These are phyloP conservation scores for Zeuzera pyrina DNA, from an alignment of 2,888 invertebrate genomes.

Conservation along the genomic window DNA sequence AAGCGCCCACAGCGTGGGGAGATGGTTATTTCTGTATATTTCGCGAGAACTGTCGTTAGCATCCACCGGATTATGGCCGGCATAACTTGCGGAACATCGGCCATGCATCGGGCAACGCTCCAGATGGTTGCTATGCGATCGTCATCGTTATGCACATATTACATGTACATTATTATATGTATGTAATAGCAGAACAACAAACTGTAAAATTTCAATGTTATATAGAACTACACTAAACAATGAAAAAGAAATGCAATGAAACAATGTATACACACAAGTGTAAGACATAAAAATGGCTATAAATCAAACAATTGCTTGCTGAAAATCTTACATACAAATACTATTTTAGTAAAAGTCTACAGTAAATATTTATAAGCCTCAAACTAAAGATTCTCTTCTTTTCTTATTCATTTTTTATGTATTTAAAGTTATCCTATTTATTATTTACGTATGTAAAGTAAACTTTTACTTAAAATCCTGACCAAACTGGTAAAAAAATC, in stretches of 20 bases:
- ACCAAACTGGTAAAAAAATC: constrained; percentile 14
- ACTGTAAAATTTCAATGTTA: too few species aligned
- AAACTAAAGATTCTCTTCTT: not conserved
- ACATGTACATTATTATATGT: too few species aligned
- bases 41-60: constrained; percentile 55
- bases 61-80: constrained; percentile 36
- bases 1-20: constrained; percentile 40
- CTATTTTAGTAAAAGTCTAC: too few species aligned
- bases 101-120: constrained; percentile 22
- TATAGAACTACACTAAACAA: too few species aligned
- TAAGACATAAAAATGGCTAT: too few species aligned
- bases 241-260: too few species aligned
- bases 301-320: too few species aligned
- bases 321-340: too few species aligned
- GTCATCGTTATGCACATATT: not conserved
- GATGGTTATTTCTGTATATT: constrained; percentile 58
- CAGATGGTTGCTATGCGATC: constrained; percentile 16
- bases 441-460: not conserved
- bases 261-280: too few species aligned
- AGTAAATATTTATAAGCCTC: too few species aligned
- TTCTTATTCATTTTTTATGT: too few species aligned
- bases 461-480: constrained; percentile 8
- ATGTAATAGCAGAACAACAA: too few species aligned
- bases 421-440: not conserved
- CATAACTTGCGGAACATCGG: constrained; percentile 35